Evolutionary conservation across 2,888 invertebrate genomes (phyloP), one percentile per base, ranked within the genome.

Genomic region (Matsumyia berberina): DNA sequence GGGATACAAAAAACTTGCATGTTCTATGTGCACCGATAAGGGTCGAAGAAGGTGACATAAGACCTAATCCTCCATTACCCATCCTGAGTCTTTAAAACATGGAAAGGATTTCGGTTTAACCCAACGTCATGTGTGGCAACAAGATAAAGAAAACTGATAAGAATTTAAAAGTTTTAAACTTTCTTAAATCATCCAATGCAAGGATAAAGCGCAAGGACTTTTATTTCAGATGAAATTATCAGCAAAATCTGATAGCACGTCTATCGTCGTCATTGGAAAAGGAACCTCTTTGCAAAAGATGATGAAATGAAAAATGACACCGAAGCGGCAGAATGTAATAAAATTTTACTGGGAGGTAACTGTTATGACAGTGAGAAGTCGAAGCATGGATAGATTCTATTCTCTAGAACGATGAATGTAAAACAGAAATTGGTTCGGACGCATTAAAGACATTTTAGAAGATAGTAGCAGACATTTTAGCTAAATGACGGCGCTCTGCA

Each of bases 31-130:
- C 74, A 67, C 39, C 67, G 53, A 73, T 64, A 72, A 57, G 39
- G 58, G 39, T 42, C 60, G 66, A 67, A 78, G 15, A 60, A 70
- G 73, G 79, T 73, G 79, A 80, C 66, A 79, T 35, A 31, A 55
- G 39, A 55, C 24, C 69, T 57, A 53, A 73, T 69, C 55, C 55
- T 53, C 51, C 24, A 64, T 66, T 37, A 51, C 55, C n/a, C 55
- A 19, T 9, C 33, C 6, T 57, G 9, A 66, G 12, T 46, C 19
- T 19, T 31, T 19, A 15, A 53, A 42, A 60, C 58, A 62, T 39
- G 35, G 31, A 67, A 51, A 35, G 33, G 69, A 55, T 67, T 67
- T 67, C 74, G 74, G 67, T 81, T 19, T 53, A 69, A 49, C 31
- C 55, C 39, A 35, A 39, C 67, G 24, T 24, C 24, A 24, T 24